Percentiles rank a stretch among this genome's conserved stretches.
phyloP scores from a whole-genome alignment of 2,797 vertebrate genomes.

The Thamnophis elegans region DNA sequence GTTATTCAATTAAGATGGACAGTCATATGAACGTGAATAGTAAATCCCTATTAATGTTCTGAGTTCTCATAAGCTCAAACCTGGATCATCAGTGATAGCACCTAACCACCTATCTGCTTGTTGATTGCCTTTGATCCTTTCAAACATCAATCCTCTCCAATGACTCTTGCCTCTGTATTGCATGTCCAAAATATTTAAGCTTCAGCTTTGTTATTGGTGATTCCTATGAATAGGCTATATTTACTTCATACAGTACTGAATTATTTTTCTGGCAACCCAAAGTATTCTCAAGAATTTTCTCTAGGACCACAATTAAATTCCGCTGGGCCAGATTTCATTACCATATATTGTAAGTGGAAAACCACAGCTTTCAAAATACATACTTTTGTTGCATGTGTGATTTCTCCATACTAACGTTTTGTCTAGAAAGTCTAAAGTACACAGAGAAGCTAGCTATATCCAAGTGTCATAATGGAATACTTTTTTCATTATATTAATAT shows the following conservation, averaged over 20 bases:
- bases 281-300: not conserved
- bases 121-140: not conserved
- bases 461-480: constrained; percentile 62
- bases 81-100: not conserved
- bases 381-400: not conserved
- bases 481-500: constrained; percentile 59
- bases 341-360: not conserved
- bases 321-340: not conserved
- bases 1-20: not conserved
- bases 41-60: not conserved
- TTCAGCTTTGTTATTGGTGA: not conserved
- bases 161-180: not conserved
- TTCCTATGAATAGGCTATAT: not conserved
- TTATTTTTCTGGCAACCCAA: not conserved
- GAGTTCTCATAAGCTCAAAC: not conserved
- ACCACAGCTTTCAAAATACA: not conserved
- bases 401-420: not conserved
- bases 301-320: not conserved
- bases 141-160: not conserved
- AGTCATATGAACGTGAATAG: not conserved
- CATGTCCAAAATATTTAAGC: not conserved
- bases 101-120: not conserved
- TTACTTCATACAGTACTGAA: not conserved
- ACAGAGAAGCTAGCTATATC: constrained; percentile 61
- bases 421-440: constrained; percentile 25